Conservation (phyloP, 2,797 vertebrate genomes). For the Coracias cyanogaster region DNA sequence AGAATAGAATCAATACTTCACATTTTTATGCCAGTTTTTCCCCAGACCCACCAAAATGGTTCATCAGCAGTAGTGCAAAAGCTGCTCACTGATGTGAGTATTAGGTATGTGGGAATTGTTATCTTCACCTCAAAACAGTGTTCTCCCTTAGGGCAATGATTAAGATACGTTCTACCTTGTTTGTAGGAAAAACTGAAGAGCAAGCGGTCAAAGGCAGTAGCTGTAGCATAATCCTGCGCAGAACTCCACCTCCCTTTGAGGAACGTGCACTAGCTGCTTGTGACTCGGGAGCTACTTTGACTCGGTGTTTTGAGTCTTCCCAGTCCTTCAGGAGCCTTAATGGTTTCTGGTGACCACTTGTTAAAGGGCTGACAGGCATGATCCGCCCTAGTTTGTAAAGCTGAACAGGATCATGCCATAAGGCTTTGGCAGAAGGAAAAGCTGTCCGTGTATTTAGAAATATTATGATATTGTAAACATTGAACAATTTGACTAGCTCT, state of each 20-base stretch:
- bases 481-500: background rate
- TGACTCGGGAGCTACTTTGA: fast-evolving
- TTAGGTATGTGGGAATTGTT: background rate
- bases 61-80: background rate
- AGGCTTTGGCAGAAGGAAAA: background rate
- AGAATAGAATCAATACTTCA: background rate
- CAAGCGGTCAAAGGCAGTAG: background rate
- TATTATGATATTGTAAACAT: background rate
- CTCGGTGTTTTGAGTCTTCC: background rate
- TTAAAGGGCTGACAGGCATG: background rate
- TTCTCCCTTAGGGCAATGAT: background rate
- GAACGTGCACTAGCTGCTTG: background rate
- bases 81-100: background rate
- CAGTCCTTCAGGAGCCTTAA: background rate
- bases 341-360: background rate
- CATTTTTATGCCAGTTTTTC: background rate
- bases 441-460: background rate
- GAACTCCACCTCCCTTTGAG: background rate
- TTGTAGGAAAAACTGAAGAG: background rate
- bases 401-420: background rate
- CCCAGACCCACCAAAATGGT: background rate
- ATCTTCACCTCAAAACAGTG: background rate
- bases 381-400: background rate
- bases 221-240: background rate
- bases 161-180: background rate